Evolutionary conservation across 53 echinoderm and acorn worm species (phyloP).

Genomic region (Luidia sarsii): DNA sequence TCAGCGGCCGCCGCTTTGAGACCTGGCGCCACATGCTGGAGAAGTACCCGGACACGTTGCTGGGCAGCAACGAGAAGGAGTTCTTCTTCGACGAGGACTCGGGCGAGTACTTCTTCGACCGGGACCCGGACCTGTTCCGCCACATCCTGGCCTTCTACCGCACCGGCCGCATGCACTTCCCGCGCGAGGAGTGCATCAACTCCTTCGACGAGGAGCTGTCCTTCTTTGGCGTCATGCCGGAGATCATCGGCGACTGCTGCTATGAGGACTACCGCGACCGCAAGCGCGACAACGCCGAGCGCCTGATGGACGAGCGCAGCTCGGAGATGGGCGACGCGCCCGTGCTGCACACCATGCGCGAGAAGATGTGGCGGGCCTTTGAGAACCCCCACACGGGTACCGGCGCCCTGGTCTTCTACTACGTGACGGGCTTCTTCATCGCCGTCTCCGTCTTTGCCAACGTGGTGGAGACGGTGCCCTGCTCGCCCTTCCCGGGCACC

Average conservation of each 20-base stretch:
- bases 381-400: conserved; percentile 94
- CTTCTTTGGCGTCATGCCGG: conserved; percentile 97
- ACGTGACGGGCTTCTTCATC: conserved; percentile 98
- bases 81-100: conserved; percentile 94
- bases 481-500: conserved; percentile 86
- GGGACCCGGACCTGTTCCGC: conserved; percentile 95
- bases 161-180: conserved; percentile 97
- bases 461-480: conserved; percentile 91
- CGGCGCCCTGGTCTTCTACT: conserved; percentile 88
- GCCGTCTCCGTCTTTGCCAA: conserved; percentile 96
- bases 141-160: conserved; percentile 96
- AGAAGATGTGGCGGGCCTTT: conserved; percentile 96
- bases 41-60: conserved; percentile 95
- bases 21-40: conserved; percentile 98
- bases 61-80: conserved; percentile 97
- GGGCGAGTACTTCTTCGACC: conserved; percentile 94
- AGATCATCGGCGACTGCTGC: conserved; percentile 98
- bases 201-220: conserved; percentile 95
- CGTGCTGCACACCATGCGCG: conserved; percentile 65
- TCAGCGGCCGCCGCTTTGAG: conserved; percentile 94
- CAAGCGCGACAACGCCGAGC: conserved; percentile 86
- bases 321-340: conserved; percentile 87
- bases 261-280: conserved; percentile 98
- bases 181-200: conserved; percentile 85
- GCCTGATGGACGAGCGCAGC: conserved; percentile 91